phyloP scores from a whole-genome alignment of 1,140 invertebrate species.

The Bombus turneri region DNA sequence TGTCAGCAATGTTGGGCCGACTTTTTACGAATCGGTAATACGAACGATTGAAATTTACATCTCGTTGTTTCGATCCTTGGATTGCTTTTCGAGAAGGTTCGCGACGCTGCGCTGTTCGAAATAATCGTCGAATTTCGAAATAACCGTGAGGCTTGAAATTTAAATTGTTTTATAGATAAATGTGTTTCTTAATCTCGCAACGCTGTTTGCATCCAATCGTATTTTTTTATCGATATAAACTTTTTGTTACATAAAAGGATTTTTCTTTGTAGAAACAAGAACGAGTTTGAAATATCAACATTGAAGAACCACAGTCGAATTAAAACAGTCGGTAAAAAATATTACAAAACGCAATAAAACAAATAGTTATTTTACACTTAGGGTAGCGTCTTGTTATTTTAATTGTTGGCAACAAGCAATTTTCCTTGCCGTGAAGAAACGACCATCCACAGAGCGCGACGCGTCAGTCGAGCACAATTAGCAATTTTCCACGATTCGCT shows the following conservation, averaged over 20 bases:
- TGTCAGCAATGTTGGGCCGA: background rate
- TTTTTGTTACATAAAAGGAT: no score
- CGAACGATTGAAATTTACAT: slow-evolving; percentile 8
- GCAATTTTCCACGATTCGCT: slow-evolving; percentile 2
- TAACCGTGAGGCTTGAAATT: no score
- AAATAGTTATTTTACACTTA: background rate
- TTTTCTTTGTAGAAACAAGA: no score
- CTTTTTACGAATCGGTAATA: background rate
- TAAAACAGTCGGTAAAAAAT: background rate
- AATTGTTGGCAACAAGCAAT: background rate
- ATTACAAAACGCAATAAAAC: background rate
- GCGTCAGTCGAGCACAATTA: background rate
- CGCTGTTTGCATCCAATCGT: no score
- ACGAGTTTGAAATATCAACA: background rate
- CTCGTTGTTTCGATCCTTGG: background rate
- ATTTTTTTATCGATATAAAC: no score
- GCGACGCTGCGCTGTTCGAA: background rate
- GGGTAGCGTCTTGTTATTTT: background rate
- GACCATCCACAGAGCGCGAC: background rate
- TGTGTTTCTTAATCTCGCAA: no score
- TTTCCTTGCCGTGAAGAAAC: background rate
- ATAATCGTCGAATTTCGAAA: background rate
- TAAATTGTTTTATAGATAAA: background rate
- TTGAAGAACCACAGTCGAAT: background rate
- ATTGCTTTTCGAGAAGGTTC: background rate